Base-by-base conservation (phyloP, 2,113 vertebrate species). In the Cyphomyrus discorhynchus region DNA sequence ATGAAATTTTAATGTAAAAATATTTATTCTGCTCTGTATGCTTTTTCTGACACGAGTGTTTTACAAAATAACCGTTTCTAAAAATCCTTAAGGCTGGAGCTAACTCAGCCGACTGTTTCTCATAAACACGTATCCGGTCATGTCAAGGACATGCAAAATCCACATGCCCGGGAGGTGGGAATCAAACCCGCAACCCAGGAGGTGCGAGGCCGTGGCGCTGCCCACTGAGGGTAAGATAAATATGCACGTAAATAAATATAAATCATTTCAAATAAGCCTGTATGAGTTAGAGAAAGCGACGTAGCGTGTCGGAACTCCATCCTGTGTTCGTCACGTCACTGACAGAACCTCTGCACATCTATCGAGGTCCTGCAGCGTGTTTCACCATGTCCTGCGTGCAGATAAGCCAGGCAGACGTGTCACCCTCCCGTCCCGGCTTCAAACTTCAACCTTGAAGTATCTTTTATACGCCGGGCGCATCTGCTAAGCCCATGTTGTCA, bases 401-500 rank as follows among this genome's bases (percentile, higher is more conserved):
- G 87, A 66, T 62, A 88, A 58, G 87, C 35, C 15, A 45, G 86
- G 13, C 56, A 31, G 21, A 49, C 19, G 19, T 39, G 66, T 35
- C 27, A 3, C 11, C 13, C 49, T 39, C 88, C 11, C 66, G 42
- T 53, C 49, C 13, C 11, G 3, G 19, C 49, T 56, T 89, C 45
- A 53, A 56, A 83, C 88, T 83, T 84, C 66, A 86, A 86, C 90
- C 86, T 90, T n/a, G 70, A 85, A 52, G 88, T 86, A 39, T 42
- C 56, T 46, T 90, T 88, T 88, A 91, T 86, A 84, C 74, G 2
- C 46, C 42, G 89, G 53, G 77, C 90, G 89, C 88, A 90, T 92
- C 89, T 91, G 91, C 88, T 58, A 87, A 87, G 89, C 90, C 49
- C 82, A 85, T 66, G 87, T 89, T 88, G 91, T 91, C 91, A 91